A percentile compares a stretch with the other conserved stretches of the same genome.
Evolutionary conservation across 2,797 vertebrate species (phyloP).

Genomic region (Protonibea diacanthus): DNA sequence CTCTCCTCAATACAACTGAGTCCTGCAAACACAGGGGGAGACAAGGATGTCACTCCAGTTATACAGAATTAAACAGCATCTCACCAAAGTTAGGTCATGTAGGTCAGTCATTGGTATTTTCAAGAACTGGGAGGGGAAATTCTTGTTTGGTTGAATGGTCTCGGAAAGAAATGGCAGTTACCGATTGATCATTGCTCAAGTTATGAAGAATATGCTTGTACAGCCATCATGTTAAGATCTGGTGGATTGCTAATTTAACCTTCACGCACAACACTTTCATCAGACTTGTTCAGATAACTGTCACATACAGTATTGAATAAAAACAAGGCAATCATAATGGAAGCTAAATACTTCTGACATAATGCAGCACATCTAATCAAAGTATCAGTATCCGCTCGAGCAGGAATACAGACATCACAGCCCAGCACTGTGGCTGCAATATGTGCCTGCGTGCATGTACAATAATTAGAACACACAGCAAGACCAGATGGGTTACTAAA

Average conservation of each 20-base stretch:
- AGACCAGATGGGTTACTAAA: constrained; percentile 37
- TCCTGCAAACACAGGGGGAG: constrained; percentile 77
- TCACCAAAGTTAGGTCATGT: not conserved
- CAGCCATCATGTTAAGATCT: constrained; percentile 32
- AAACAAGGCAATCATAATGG: constrained; percentile 38
- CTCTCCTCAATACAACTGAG: constrained; percentile 88
- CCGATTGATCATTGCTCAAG: not conserved
- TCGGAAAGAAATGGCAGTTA: not conserved
- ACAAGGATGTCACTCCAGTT: constrained; percentile 35
- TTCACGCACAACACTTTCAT: constrained; percentile 44
- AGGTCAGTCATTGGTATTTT: not conserved
- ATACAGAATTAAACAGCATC: not conserved
- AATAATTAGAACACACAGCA: constrained; percentile 25
- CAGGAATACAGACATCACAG: constrained; percentile 24
- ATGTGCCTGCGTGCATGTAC: constrained; percentile 21
- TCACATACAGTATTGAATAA: constrained; percentile 42
- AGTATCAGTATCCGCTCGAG: constrained; percentile 25
- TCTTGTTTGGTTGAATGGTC: constrained; percentile 6
- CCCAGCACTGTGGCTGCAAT: constrained; percentile 1
- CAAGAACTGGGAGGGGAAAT: not conserved
- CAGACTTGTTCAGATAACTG: constrained; percentile 23
- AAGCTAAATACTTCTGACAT: constrained; percentile 27
- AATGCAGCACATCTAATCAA: constrained; percentile 36
- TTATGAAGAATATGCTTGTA: constrained; percentile 10
- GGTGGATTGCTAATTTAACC: constrained; percentile 50